A percentile compares a stretch with the other conserved stretches of the same genome.
Conservation (phyloP, 1,140 invertebrate species). For the Drosophila kepulauana region DNA sequence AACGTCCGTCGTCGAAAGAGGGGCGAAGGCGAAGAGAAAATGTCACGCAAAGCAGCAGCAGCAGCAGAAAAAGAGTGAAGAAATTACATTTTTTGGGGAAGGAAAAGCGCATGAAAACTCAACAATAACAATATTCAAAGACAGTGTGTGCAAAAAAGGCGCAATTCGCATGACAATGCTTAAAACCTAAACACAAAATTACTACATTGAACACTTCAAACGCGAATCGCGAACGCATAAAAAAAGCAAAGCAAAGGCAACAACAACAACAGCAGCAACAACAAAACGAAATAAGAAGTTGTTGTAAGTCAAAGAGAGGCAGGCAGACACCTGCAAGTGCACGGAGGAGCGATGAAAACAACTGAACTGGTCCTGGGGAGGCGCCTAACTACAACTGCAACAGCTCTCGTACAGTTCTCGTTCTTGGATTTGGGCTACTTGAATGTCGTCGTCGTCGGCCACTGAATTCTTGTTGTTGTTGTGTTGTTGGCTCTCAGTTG, state of each 20-base stretch:
- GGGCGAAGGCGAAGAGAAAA: slow-evolving; percentile 76
- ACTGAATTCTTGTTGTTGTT: slow-evolving; percentile 47
- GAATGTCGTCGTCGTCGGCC: slow-evolving; percentile 78
- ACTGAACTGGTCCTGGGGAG: slow-evolving; percentile 62
- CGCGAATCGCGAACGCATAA: slow-evolving; percentile 16
- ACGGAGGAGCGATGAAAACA: slow-evolving; percentile 67
- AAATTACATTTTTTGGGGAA: slow-evolving; percentile 69
- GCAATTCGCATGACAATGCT: slow-evolving; percentile 47
- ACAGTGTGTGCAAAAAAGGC: slow-evolving; percentile 37
- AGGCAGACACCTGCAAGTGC: slow-evolving; percentile 69
- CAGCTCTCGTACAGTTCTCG: slow-evolving; percentile 46
- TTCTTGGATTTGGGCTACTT: slow-evolving; percentile 53
- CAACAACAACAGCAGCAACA: neutral
- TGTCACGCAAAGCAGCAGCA: slow-evolving; percentile 80
- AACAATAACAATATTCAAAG: slow-evolving; percentile 56
- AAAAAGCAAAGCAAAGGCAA: slow-evolving; percentile 13
- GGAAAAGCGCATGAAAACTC: slow-evolving; percentile 52
- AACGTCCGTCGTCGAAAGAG: slow-evolving; percentile 50
- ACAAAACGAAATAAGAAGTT: slow-evolving; percentile 35
- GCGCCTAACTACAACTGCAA: slow-evolving; percentile 22
- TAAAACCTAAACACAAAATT: slow-evolving; percentile 16
- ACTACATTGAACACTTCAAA: slow-evolving; percentile 48
- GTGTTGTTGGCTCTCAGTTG: slow-evolving; percentile 78
- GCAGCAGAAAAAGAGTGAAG: slow-evolving; percentile 80
- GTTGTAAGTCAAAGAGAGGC: slow-evolving; percentile 55